Base-by-base conservation (phyloP, 2,888 invertebrate genomes). In the Xestia rhomboidea region DNA sequence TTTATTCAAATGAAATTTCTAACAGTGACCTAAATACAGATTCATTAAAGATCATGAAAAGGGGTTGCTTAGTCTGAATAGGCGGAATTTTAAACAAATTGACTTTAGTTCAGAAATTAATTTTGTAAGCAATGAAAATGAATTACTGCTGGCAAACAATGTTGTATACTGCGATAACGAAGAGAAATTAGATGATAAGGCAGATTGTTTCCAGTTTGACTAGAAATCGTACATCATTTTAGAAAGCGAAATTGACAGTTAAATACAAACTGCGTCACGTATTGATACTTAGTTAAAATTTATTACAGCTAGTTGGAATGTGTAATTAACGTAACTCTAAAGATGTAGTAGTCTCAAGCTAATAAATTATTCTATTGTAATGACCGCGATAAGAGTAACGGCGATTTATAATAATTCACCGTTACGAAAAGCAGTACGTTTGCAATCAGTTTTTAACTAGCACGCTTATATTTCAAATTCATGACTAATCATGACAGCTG, bases 1-100 rank as follows among this genome's bases (percentile, higher is more conserved):
- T 89, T 89, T 88, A 88, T 82, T 81, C 64, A 83, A 88, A 87
- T 81, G 57, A 79, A 81, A 79, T 81, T 83, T 68, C 77, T 60
- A 82, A 76, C 79, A 71, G 72, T 84, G 81, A 76, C 77, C 75
- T 84, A 77, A 76, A 79, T 76, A 73, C 34, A 63, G 72, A 68
- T 75, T 73, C 68, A 79, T 77, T 81, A 67, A 81, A 76, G 68
- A 79, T 68, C 68, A 69, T 77, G 77, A 77, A 83, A 78, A 76
- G 76, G 68, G 72, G 57, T 64, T 73, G 44, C 67, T 68, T n/a
- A 73, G 38, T 62, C 64, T 77, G 70, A 77, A 87, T 60, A 74
- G n/a, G 67, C 68, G 21, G 73, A 79, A 82, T 81, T 76, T 79
- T 51, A 75, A 78, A 80, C 75, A 57, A 60, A 79, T 60, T 78